Conservation (phyloP, 2,113 vertebrate species). For the Pitta sordida region DNA sequence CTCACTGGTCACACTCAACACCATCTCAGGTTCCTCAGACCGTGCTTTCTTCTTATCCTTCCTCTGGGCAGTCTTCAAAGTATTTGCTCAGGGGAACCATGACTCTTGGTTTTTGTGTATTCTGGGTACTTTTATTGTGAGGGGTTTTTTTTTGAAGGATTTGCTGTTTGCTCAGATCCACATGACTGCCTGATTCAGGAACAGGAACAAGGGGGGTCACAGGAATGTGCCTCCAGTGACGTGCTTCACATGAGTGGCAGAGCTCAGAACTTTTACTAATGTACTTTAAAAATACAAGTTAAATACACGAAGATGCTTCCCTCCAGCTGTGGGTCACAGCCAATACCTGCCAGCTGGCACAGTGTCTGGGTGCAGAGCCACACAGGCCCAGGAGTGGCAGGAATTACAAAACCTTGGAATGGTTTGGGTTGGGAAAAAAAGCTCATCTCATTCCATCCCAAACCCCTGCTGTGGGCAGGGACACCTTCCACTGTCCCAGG, state of each 20-base stretch:
- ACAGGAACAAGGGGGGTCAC: not conserved
- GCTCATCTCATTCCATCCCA: too few relatives aligned
- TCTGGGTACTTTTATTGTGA: not conserved
- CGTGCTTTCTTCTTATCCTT: not conserved
- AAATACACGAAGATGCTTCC: not conserved
- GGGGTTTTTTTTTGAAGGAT: not conserved
- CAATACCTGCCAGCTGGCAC: rapidly evolving
- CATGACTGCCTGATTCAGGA: constrained; percentile 13
- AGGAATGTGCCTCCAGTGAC: not conserved
- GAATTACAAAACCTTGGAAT: not conserved
- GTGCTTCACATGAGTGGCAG: rapidly evolving
- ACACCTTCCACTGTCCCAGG: not conserved
- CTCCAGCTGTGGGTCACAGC: rapidly evolving
- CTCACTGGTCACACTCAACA: not conserved
- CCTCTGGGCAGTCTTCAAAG: not conserved
- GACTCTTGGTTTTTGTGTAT: not conserved
- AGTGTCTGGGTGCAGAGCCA: not conserved
- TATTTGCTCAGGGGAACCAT: not conserved
- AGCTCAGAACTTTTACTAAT: not conserved
- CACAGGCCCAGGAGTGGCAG: not conserved
- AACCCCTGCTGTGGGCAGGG: not conserved
- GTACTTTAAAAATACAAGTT: rapidly evolving
- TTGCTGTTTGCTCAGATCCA: not conserved
- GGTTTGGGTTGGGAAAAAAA: not conserved
- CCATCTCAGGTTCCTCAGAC: not conserved